Evolutionary conservation across 2,888 invertebrate species (phyloP).

Genomic region (Apodemia zela): DNA sequence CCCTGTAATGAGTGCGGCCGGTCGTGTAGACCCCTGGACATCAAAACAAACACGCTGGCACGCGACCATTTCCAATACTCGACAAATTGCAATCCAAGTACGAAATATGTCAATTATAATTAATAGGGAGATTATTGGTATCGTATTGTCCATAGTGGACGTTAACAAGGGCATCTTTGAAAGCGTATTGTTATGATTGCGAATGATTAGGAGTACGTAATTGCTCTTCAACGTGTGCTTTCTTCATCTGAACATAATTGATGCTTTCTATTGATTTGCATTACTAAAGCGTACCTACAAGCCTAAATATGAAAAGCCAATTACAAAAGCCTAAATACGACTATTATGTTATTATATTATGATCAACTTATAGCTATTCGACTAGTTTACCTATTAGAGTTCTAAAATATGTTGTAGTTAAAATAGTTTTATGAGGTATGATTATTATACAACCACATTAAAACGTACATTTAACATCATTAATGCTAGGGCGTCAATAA

Average conservation of each 20-base stretch:
- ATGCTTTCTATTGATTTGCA: neutral
- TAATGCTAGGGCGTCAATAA: too few species aligned
- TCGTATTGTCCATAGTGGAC: conserved; percentile 53
- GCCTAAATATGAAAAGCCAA: too few species aligned
- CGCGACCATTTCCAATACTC: conserved; percentile 58
- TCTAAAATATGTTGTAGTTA: too few species aligned
- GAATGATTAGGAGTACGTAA: conserved; percentile 23
- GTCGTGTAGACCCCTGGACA: conserved; percentile 61
- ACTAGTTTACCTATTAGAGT: too few species aligned
- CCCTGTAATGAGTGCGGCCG: conserved; percentile 40
- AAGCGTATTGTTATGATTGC: conserved; percentile 30
- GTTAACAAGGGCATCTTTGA: conserved; percentile 40
- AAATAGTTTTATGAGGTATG: too few species aligned
- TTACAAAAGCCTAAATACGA: neutral
- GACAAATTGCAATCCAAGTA: conserved; percentile 66
- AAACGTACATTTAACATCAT: too few species aligned
- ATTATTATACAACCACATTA: too few species aligned
- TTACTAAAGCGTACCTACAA: neutral
- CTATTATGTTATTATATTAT: neutral
- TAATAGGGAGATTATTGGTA: conserved; percentile 69
- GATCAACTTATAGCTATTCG: too few species aligned
- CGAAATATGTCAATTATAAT: conserved; percentile 79
- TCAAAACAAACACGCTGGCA: conserved; percentile 72
- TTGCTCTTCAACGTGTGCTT: conserved; percentile 22
- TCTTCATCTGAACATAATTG: conserved; percentile 3